Evolutionary conservation across 1,140 invertebrate genomes (phyloP).

Genomic region (Bombus sibiricus): DNA sequence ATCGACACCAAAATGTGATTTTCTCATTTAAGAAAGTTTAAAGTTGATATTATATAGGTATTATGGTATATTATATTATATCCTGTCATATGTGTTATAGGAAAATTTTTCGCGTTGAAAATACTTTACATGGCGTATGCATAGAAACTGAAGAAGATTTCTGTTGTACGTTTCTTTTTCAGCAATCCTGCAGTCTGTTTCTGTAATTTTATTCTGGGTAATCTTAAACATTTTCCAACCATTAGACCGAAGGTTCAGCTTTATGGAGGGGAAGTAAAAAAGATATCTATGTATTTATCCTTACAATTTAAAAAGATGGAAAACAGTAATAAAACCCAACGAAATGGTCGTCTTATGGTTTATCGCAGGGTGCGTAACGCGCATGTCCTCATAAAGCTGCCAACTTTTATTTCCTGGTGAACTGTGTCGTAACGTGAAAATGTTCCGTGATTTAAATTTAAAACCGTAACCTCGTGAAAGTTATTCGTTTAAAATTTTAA

Average conservation of each 20-base stretch:
- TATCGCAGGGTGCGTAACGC: slow-evolving; percentile 19
- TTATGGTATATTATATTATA: too few relatives aligned
- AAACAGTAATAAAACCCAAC: slow-evolving; percentile 54
- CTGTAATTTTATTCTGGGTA: neutral
- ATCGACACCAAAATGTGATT: too few relatives aligned
- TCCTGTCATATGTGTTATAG: too few relatives aligned
- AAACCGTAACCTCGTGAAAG: neutral
- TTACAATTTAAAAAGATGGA: slow-evolving; percentile 13
- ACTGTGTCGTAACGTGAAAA: slow-evolving; percentile 25
- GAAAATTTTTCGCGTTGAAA: too few relatives aligned
- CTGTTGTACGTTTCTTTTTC: neutral
- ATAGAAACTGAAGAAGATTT: too few relatives aligned
- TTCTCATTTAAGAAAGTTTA: neutral
- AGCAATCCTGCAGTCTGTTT: neutral
- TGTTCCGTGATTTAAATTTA: slow-evolving; percentile 42
- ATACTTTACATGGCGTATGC: too few relatives aligned
- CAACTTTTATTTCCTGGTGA: slow-evolving; percentile 58
- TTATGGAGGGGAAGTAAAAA: slow-evolving; percentile 28
- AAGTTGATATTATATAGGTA: neutral
- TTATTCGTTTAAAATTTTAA: neutral
- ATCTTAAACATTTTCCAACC: neutral
- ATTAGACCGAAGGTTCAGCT: slow-evolving; percentile 1
- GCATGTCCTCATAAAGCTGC: slow-evolving; percentile 26
- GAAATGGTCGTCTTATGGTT: slow-evolving; percentile 28
- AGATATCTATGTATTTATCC: too few relatives aligned